These are phyloP conservation scores for Plectrocnemia conspersa DNA, from an alignment of 1,140 invertebrate species.

Conservation along the genomic window DNA sequence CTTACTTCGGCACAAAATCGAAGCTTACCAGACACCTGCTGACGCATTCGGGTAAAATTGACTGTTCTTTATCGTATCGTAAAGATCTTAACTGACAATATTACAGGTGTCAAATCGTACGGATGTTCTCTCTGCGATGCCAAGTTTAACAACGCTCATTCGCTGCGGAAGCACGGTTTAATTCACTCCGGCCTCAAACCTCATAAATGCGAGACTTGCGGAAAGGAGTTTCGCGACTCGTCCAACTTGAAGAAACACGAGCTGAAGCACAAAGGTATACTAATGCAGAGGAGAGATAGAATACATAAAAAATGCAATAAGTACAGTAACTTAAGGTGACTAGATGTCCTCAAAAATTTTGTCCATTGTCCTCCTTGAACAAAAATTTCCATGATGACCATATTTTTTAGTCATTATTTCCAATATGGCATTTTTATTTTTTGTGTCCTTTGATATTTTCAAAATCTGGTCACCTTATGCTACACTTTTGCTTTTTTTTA, in stretches of 20 bases:
- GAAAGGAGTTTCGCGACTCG: slow-evolving; percentile 57
- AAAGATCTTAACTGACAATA: too few species aligned
- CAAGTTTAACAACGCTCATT: slow-evolving; percentile 15
- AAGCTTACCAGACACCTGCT: not conserved
- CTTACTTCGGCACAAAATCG: not conserved
- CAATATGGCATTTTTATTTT: too few species aligned
- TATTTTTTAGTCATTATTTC: too few species aligned
- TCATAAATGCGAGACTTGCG: slow-evolving; percentile 64
- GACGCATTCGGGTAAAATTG: not conserved
- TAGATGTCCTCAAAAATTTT: too few species aligned
- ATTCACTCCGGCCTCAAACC: slow-evolving; percentile 63
- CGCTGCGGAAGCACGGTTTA: slow-evolving; percentile 46
- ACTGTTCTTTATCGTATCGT: too few species aligned
- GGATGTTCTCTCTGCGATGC: slow-evolving; percentile 15
- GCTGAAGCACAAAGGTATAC: slow-evolving; percentile 18
- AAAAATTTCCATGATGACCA: too few species aligned
- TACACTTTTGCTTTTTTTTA: too few species aligned
- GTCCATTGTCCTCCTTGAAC: too few species aligned
- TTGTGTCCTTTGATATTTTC: too few species aligned
- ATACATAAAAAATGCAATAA: too few species aligned
- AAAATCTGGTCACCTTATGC: too few species aligned
- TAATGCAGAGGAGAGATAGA: not conserved
- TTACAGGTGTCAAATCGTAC: slow-evolving; percentile 15
- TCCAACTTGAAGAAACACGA: slow-evolving; percentile 26
- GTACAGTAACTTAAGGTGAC: too few species aligned